These are phyloP conservation scores for Tholera decimalis DNA, from an alignment of 2,888 invertebrate genomes.

Conservation along the genomic window DNA sequence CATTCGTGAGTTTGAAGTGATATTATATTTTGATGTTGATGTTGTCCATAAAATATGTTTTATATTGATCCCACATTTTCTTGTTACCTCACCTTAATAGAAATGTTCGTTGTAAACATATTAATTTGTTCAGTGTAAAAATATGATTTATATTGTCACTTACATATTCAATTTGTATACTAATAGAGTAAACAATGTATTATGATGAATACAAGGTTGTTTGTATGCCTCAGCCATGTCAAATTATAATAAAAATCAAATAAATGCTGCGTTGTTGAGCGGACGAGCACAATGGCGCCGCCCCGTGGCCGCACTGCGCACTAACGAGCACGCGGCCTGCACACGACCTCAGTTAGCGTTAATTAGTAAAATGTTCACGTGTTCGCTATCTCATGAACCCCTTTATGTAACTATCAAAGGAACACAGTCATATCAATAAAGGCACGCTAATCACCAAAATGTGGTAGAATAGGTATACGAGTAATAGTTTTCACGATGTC, in stretches of 20 bases:
- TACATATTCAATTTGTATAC: slow-evolving; percentile 19
- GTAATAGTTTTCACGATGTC: not conserved
- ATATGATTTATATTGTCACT: slow-evolving; percentile 36
- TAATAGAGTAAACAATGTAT: slow-evolving; percentile 45
- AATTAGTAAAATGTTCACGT: slow-evolving; percentile 70
- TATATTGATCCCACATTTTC: slow-evolving; percentile 47
- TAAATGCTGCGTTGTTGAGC: slow-evolving; percentile 35
- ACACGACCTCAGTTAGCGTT: slow-evolving; percentile 71
- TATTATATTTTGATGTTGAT: slow-evolving; percentile 56
- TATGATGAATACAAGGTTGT: slow-evolving; percentile 52
- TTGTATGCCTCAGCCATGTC: slow-evolving; percentile 44
- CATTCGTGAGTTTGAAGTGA: slow-evolving; percentile 51
- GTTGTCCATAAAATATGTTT: slow-evolving; percentile 53
- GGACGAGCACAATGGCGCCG: slow-evolving; percentile 73
- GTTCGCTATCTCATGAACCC: slow-evolving; percentile 65
- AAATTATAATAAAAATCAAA: slow-evolving; percentile 59
- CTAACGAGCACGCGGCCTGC: slow-evolving; percentile 79
- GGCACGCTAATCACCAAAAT: slow-evolving; percentile 22
- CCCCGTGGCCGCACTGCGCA: slow-evolving; percentile 69
- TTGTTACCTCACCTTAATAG: slow-evolving; percentile 34
- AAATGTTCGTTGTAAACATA: slow-evolving; percentile 37
- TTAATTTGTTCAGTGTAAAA: slow-evolving; percentile 26
- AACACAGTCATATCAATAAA: slow-evolving; percentile 31
- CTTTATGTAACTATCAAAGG: slow-evolving; percentile 53
- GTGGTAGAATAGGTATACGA: slow-evolving; percentile 3